Conservation (phyloP, 2,888 invertebrate genomes). For the Cephus spinipes region DNA sequence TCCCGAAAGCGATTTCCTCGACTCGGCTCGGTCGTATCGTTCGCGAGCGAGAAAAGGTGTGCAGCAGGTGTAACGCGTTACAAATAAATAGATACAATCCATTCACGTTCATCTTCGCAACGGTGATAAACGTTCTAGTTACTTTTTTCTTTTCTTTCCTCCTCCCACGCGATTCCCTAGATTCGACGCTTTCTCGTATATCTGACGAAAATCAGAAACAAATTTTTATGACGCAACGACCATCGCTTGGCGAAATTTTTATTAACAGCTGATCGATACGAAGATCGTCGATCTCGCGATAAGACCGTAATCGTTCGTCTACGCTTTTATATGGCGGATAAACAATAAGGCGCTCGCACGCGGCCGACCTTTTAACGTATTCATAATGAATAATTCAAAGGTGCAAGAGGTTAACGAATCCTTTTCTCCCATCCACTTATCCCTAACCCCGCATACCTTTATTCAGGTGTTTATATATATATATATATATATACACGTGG, state of each 20-base stretch:
- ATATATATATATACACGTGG: too few relatives aligned
- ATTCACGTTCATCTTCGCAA: neutral
- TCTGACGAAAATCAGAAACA: too few relatives aligned
- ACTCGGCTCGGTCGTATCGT: too few relatives aligned
- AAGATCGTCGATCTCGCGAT: too few relatives aligned
- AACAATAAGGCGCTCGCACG: conserved; percentile 2
- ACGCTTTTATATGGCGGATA: too few relatives aligned
- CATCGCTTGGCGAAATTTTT: too few relatives aligned
- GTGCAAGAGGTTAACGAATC: conserved; percentile 33
- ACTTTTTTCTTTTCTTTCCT: neutral
- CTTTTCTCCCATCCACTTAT: neutral
- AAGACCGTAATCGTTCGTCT: too few relatives aligned
- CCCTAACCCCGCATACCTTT: neutral
- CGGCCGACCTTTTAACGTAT: conserved; percentile 19
- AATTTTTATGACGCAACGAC: too few relatives aligned
- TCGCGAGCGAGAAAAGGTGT: neutral
- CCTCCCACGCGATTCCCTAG: neutral
- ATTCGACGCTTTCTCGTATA: too few relatives aligned
- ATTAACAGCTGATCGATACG: too few relatives aligned
- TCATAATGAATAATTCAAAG: conserved; percentile 35
- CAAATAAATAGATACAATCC: conserved; percentile 16
- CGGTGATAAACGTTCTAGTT: neutral
- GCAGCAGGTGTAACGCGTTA: conserved; percentile 12
- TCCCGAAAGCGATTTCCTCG: neutral
- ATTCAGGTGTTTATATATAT: too few relatives aligned